These are phyloP conservation scores for Pandemis cinnamomeana DNA, from an alignment of 2,888 invertebrate species.

Conservation along the genomic window DNA sequence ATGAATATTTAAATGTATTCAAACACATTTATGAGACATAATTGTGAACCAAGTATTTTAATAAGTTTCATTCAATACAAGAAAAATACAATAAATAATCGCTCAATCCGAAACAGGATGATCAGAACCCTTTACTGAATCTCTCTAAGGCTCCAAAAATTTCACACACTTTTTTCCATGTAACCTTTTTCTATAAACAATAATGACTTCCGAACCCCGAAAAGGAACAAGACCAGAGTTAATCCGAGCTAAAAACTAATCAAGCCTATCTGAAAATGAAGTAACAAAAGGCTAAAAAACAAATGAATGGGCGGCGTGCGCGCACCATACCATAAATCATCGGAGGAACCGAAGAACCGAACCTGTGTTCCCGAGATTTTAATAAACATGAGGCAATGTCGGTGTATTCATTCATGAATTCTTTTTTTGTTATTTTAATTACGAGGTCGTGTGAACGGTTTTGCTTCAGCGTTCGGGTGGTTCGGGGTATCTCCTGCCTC, in stretches of 20 bases:
- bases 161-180: constrained; percentile 40
- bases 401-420: constrained; percentile 76
- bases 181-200: constrained; percentile 47
- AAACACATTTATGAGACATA: not conserved
- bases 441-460: constrained; percentile 76
- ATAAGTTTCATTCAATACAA: no score
- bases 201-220: constrained; percentile 44
- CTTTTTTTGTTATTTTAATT: constrained; percentile 78
- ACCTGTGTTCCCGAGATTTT: constrained; percentile 74
- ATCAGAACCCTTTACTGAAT: not conserved
- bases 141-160: not conserved
- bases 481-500: not conserved
- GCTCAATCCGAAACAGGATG: not conserved
- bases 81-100: not conserved
- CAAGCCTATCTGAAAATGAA: constrained; percentile 76
- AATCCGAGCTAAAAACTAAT: constrained; percentile 80
- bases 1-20: no score
- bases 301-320: constrained; percentile 78
- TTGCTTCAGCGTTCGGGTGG: constrained; percentile 24
- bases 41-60: not conserved
- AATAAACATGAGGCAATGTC: constrained; percentile 79
- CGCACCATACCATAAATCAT: constrained; percentile 77
- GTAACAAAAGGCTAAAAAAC: constrained; percentile 75
- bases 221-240: constrained; percentile 58
- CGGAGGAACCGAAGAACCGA: constrained; percentile 60